Percentiles rank a stretch among this genome's conserved stretches.
Conservation (phyloP, 2,888 invertebrate species). For the Microplitis deprimator region DNA sequence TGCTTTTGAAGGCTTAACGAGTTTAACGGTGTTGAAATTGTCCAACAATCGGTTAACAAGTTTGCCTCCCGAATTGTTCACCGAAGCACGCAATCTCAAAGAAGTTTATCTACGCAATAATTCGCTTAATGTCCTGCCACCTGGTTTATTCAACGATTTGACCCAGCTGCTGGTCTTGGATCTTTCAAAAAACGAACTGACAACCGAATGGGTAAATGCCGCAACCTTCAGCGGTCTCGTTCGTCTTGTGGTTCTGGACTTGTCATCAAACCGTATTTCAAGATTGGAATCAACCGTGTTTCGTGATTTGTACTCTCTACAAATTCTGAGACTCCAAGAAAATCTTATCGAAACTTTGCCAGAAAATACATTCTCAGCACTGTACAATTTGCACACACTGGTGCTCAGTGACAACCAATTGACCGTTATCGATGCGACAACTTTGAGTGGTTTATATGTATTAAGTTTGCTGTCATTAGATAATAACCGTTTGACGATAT, state of each 20-base stretch:
- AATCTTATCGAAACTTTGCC: conserved; percentile 84
- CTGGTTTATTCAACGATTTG: conserved; percentile 84
- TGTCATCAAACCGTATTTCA: conserved; percentile 83
- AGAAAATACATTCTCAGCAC: conserved; percentile 84
- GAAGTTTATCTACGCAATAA: conserved; percentile 89
- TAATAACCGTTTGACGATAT: conserved; percentile 83
- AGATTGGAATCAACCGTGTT: conserved; percentile 84
- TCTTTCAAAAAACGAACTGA: conserved; percentile 84
- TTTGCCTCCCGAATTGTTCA: conserved; percentile 86
- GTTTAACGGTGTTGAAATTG: conserved; percentile 82
- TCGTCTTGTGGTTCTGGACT: conserved; percentile 82
- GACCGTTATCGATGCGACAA: conserved; percentile 81
- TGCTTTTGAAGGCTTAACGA: conserved; percentile 82
- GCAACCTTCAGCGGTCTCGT: conserved; percentile 85
- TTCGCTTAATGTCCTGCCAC: conserved; percentile 84
- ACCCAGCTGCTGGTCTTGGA: conserved; percentile 83
- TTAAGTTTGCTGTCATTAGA: conserved; percentile 85
- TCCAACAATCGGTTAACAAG: conserved; percentile 86
- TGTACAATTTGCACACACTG: conserved; percentile 85
- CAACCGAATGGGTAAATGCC: conserved; percentile 86
- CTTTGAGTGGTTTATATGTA: conserved; percentile 83
- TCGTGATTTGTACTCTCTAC: conserved; percentile 83
- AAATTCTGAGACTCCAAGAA: conserved; percentile 85
- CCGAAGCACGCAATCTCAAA: conserved; percentile 83
- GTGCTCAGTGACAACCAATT: conserved; percentile 87